Conservation (phyloP, 2,113 vertebrate species). For the Crotalus tigris region DNA sequence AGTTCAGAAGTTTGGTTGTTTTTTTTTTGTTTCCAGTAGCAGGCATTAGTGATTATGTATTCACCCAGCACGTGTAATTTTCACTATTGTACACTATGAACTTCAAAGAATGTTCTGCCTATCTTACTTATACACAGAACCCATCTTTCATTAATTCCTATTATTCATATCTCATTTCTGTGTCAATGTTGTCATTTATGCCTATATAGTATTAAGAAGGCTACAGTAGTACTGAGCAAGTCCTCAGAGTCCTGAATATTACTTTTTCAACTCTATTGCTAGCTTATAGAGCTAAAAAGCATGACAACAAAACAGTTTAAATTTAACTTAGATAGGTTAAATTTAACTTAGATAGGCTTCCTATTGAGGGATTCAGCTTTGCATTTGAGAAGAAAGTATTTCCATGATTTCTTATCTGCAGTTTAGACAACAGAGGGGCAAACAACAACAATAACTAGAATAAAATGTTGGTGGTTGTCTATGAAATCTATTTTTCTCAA, state of each 20-base stretch:
- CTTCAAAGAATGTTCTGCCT: conserved; percentile 46
- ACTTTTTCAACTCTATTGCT: conserved; percentile 23
- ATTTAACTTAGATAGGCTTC: neutral
- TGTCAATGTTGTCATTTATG: conserved; percentile 67
- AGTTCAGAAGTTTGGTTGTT: neutral
- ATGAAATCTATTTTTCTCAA: neutral
- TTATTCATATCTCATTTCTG: conserved; percentile 50
- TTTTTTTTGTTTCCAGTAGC: neutral
- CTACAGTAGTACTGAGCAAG: conserved; percentile 35
- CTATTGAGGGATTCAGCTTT: neutral
- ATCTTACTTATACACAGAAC: conserved; percentile 45
- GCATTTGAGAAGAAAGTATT: neutral
- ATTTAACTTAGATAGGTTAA: neutral
- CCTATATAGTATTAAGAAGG: conserved; percentile 9
- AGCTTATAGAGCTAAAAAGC: conserved; percentile 14
- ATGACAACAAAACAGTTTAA: conserved; percentile 41
- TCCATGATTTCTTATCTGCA: conserved; percentile 15
- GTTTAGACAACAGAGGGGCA: neutral
- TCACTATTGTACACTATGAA: neutral
- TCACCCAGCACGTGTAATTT: neutral
- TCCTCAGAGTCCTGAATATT: conserved; percentile 34
- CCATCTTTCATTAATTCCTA: conserved; percentile 64
- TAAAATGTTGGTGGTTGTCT: neutral
- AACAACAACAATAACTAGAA: neutral
- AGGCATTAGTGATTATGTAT: conserved; percentile 19